Evolutionary conservation across 2,888 invertebrate genomes (phyloP), one percentile per base, ranked within the genome.

Genomic region (Seira musarum): DNA sequence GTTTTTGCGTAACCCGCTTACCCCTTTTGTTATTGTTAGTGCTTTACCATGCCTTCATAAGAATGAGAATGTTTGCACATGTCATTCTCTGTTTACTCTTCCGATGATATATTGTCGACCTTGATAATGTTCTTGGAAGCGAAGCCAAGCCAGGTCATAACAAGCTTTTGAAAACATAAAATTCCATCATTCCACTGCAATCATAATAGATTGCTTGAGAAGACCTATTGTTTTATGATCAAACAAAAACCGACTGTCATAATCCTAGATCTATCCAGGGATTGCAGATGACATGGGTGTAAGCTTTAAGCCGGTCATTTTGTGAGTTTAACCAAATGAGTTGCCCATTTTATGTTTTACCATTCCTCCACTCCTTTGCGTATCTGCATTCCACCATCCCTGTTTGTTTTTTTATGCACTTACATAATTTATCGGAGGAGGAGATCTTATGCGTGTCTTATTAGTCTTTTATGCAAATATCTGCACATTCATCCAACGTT

Each of bases 41-140:
- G 49, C 49, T 8, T 40, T n/a, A n/a, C n/a, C n/a, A n/a, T 8
- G 30, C 30, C 30, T 3, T 2, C 49, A 13, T 40, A 49, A 13
- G 2, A n/a, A 49, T n/a, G 49, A 49, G 15, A 49, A 25, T 73
- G 66, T 73, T 73, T 73, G 65, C 73, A 65, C 66, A 57, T 66
- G 66, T 73, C 73, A 73, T 53, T 73, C 66, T 73, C 66, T 73
- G 66, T 73, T 65, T 73, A 66, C 73, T 35, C 53, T 57, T 57
- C 30, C 13, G 49, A 49, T 49, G 49, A 49, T 49, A n/a, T 49
- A 49, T 49, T 40, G 40, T 40, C 40, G 40, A 40, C 40, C 40
- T 40, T 40, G 40, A 40, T 13, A 40, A 13, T 13, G 40, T n/a
- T n/a, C n/a, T n/a, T n/a, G n/a, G n/a, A n/a, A n/a, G n/a, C n/a